Evolutionary conservation across 2,888 invertebrate species (phyloP), one percentile per base, ranked within the genome.

Genomic region (Spodoptera exigua): DNA sequence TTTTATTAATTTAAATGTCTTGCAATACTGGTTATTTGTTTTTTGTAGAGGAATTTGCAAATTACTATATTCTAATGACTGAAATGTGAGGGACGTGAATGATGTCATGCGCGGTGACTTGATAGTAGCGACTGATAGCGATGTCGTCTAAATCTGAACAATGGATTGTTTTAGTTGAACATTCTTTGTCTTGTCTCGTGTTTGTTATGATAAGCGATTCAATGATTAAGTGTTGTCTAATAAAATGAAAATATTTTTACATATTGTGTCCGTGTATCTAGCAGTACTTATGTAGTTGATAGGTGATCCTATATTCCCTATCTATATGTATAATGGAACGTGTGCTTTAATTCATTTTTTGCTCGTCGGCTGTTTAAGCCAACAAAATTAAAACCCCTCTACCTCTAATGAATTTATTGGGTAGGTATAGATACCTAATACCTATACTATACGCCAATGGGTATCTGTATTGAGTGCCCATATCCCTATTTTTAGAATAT

Each of bases 101-200:
- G 78, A 79, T 76, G 77, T 75, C 73, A 76, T 73, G 13, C 32
- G 12, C 36, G 10, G 48, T 54, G 16, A 56, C 55, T 68, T 68
- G 76, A 68, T 76, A 73, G 21, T 55, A 55, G 17, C 49, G 53
- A 48, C 69, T 70, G 67, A 71, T 71, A 71, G 58, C 44, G 49
- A 59, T 46, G 48, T 54, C 52, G 66, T 52, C 53, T 49, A 49
- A 16, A 56, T 57, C 68, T 47, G 52, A 65, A 73, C 73, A 72
- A 69, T 61, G 48, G 56, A 48, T 57, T 72, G 73, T 69, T 63
- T 60, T 56, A 60, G 44, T 60, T 44, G 27, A 40, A 54, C 55
- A 64, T 61, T 64, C 58, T 61, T 72, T 64, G 54, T 61, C 48
- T 52, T 10, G 14, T 44, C 44, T 45, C 43, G 18, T 16, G 49